These are phyloP conservation scores for Pempheris klunzingeri DNA, from an alignment of 2,797 vertebrate genomes.

Conservation along the genomic window DNA sequence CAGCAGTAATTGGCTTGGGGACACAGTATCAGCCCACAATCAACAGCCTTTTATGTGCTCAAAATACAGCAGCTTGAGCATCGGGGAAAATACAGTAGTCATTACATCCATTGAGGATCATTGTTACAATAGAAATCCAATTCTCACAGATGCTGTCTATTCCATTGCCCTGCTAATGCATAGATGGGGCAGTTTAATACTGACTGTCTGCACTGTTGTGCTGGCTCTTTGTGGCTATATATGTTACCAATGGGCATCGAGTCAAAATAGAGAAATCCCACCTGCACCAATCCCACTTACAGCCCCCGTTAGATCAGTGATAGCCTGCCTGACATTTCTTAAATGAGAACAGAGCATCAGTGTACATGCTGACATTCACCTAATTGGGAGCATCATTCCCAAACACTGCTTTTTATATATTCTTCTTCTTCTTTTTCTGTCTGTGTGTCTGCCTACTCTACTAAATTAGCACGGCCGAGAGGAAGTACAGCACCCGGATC, in stretches of 20 bases:
- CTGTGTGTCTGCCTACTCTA: slow-evolving; percentile 8
- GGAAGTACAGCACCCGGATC: slow-evolving; percentile 29
- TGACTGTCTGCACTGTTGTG: slow-evolving; percentile 50
- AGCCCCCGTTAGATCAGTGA: slow-evolving; percentile 60
- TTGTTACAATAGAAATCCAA: slow-evolving; percentile 64
- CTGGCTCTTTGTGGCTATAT: slow-evolving; percentile 36
- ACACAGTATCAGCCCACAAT: slow-evolving; percentile 70
- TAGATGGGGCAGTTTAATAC: slow-evolving; percentile 54
- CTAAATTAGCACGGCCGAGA: slow-evolving; percentile 23
- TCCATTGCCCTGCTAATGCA: slow-evolving; percentile 41
- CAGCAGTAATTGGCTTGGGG: slow-evolving; percentile 68
- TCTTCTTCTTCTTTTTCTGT: slow-evolving; percentile 1
- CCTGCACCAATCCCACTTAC: slow-evolving; percentile 46
- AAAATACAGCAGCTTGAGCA: slow-evolving; percentile 64
- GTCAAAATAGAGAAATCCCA: slow-evolving; percentile 54
- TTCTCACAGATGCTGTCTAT: slow-evolving; percentile 57
- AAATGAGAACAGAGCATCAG: slow-evolving; percentile 58
- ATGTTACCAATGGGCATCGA: slow-evolving; percentile 38
- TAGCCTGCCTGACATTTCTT: slow-evolving; percentile 70
- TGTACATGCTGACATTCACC: slow-evolving; percentile 74
- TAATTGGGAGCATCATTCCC: slow-evolving; percentile 76
- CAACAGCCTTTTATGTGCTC: slow-evolving; percentile 69
- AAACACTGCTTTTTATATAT: slow-evolving; percentile 18
- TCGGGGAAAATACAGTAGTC: slow-evolving; percentile 61
- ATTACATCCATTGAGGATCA: slow-evolving; percentile 66